Base-by-base conservation (phyloP, 2,113 vertebrate genomes). In the Lycaon pictus region DNA sequence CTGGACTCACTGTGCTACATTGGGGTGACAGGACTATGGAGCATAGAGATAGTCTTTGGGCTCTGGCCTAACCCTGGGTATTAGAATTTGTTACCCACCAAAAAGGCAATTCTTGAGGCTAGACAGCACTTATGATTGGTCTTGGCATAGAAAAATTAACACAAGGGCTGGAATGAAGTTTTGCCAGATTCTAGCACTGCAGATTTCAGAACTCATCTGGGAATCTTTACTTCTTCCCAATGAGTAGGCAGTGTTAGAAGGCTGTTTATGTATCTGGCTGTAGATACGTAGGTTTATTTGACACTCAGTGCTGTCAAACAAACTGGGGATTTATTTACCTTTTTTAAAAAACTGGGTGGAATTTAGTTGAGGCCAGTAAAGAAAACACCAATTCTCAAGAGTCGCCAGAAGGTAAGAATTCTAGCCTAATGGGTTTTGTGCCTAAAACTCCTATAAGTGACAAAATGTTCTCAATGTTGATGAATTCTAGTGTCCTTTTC, bases 301-400 rank as follows among this genome's bases (percentile, higher is more conserved):
- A 86, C 55, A 60, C 23, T 88, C 1, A 23, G 7, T 79, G 51
- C 13, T 93, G 69, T 95, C 82, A 91, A 58, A 96, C 17, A 86
- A 69, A 25, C 37, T 92, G 53, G 4, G 60, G 55, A 51, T 95
- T 92, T 86, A 83, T 84, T 53, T 76, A 83, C 76, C 77, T 69
- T 94, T 71, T 89, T 43, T 43, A 43, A 43, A 43, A 83, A 96
- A 48, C 19, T 11, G 3, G n/a, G 16, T 76, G 62, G 67, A 92
- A 93, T 91, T 87, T 87, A 80, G 51, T 84, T 76, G 88, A 86
- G 71, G 37, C 25, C 32, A 83, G 32, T 82, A 90, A 84, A 25
- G 79, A 27, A 77, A 93, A 13, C 48, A 55, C 27, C 79, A n/a
- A 4, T 11, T 76, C 71, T 96, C 2, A 0, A 25, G 3, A 53